Evolutionary conservation across 2,113 vertebrate species (phyloP), one percentile per base, ranked within the genome.

Genomic region (Hepsetus odoe): DNA sequence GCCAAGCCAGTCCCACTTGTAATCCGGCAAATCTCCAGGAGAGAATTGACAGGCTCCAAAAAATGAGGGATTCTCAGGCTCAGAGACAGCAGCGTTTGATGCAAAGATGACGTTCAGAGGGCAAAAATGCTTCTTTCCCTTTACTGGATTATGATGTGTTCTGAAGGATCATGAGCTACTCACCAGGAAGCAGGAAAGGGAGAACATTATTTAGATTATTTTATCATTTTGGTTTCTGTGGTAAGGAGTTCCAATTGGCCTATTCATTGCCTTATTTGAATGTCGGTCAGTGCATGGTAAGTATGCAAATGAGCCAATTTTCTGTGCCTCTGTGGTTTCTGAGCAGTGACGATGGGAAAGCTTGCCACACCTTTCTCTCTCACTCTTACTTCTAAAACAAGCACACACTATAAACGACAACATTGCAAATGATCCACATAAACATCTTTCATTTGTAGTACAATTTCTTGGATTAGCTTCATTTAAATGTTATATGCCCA

Each of bases 391-490:
- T 38, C 11, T 5, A 2, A 33, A 4, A 16, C 12, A 11, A 61
- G 28, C 0, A 62, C 16, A 33, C 26, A 16, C 24, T 42, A 18
- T 10, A 40, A 32, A 33, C 7, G 13, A 62, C 8, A 8, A 26
- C 30, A 28, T 24, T n/a, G 42, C 11, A 5, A 49, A 65, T 74
- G 30, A 20, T 9, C 24, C 33, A 18, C 13, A 49, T 16, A 24
- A 62, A 18, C 6, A 24, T 28, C 59, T 59, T 42, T 13, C 20
- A 26, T 38, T 62, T 1, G 10, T 30, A 62, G 56, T 35, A 61
- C 22, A 40, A 64, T 80, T 18, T 72, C 30, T 69, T 73, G 24
- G 6, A 26, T 75, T 53, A 49, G 26, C 69, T 80, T 76, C 35
- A 83, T 58, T 76, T 44, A 32, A n/a, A 49, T 24, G 26, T 58